phyloP scores from a whole-genome alignment of 2,888 invertebrate species.

The Apodemia hepburni region DNA sequence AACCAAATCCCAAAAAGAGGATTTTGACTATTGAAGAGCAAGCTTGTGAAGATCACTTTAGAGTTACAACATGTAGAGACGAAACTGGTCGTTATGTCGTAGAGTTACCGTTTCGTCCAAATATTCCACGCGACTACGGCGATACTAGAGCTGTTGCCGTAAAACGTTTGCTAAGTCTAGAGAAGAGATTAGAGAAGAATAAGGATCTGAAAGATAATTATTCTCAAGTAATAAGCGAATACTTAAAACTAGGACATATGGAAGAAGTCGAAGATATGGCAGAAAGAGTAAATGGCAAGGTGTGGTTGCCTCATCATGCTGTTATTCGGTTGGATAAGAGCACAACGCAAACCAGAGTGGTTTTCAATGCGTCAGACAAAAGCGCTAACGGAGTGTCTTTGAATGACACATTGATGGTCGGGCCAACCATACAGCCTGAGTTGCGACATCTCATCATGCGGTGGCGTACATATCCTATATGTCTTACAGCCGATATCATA shows the following conservation, averaged over 20 bases:
- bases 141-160: neutral
- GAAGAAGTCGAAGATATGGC: neutral
- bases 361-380: slow-evolving; percentile 29
- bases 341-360: slow-evolving; percentile 1
- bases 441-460: slow-evolving; percentile 34
- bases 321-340: slow-evolving; percentile 17
- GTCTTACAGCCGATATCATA: slow-evolving; percentile 30
- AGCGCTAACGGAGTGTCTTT: slow-evolving; percentile 29
- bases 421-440: slow-evolving; percentile 35
- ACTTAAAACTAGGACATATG: neutral
- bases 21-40: slow-evolving; percentile 21
- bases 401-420: slow-evolving; percentile 33
- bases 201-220: neutral
- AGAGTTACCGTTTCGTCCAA: slow-evolving; percentile 18
- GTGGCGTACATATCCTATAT: slow-evolving; percentile 29
- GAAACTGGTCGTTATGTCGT: slow-evolving; percentile 26
- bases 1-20: slow-evolving; percentile 9
- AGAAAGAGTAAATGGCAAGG: neutral
- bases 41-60: slow-evolving; percentile 25
- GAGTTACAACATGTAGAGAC: slow-evolving; percentile 24
- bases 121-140: neutral
- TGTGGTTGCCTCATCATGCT: slow-evolving; percentile 12
- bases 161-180: neutral
- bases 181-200: neutral
- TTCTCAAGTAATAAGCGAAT: neutral